phyloP scores from a whole-genome alignment of 1,140 invertebrate genomes.

The Papilio polytes region DNA sequence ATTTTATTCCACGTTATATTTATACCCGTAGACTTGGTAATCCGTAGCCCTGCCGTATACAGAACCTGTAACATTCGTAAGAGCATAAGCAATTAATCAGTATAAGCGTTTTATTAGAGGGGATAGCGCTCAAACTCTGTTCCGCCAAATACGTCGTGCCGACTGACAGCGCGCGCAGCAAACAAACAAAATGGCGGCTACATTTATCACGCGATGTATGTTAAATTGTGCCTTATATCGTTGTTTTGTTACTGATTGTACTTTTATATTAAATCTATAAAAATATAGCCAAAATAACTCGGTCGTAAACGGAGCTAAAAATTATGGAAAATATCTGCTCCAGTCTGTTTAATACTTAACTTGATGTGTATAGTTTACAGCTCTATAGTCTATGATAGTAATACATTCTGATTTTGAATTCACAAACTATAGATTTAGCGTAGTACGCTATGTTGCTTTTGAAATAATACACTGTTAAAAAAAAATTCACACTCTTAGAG shows the following conservation, averaged over 20 bases:
- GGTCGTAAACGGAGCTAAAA: too few species aligned
- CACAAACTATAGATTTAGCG: too few species aligned
- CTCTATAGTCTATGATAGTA: too few species aligned
- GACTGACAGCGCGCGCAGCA: conserved; percentile 52
- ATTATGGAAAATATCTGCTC: too few species aligned
- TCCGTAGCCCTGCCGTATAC: conserved; percentile 35
- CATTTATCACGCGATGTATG: conserved; percentile 48
- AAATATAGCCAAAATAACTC: not conserved
- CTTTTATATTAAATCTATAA: not conserved
- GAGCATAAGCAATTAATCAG: conserved; percentile 63
- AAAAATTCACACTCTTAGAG: too few species aligned
- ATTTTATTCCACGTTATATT: too few species aligned
- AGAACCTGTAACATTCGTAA: conserved; percentile 48
- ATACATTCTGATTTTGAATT: too few species aligned
- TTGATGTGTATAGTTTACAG: too few species aligned
- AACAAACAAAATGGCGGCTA: conserved; percentile 60
- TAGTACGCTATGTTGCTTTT: too few species aligned
- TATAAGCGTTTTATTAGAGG: conserved; percentile 65
- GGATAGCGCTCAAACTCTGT: conserved; percentile 51
- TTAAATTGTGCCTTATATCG: conserved; percentile 14
- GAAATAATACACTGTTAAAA: too few species aligned
- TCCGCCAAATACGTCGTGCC: conserved; percentile 59
- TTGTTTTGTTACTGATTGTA: not conserved
- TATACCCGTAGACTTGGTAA: not conserved
- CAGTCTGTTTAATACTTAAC: too few species aligned